Evolutionary conservation across 2,888 invertebrate genomes (phyloP).

Genomic region (Ornithoptera alexandrae): DNA sequence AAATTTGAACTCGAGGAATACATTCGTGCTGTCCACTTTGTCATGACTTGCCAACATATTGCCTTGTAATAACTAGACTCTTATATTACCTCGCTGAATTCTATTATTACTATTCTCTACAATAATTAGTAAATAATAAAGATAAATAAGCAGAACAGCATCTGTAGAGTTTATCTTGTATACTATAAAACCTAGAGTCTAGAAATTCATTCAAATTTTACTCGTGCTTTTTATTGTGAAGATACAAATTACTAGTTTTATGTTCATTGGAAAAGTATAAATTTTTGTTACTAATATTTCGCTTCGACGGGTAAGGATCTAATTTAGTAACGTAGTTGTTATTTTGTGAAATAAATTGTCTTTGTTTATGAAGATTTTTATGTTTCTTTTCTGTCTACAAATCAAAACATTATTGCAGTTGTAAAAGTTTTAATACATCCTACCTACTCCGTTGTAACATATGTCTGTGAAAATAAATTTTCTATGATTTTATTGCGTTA

Average conservation of each 20-base stretch:
- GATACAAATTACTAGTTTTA: constrained; percentile 29
- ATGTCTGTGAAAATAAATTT: constrained; percentile 23
- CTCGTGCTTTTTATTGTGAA: constrained; percentile 8
- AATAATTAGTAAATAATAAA: too few species aligned
- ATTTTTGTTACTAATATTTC: constrained; percentile 19
- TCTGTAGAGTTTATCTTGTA: not conserved
- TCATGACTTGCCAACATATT: too few species aligned
- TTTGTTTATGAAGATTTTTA: constrained; percentile 29
- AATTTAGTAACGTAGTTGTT: constrained; percentile 17
- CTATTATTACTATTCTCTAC: too few species aligned
- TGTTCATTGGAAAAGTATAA: constrained; percentile 33
- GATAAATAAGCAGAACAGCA: not conserved
- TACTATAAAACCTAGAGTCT: not conserved
- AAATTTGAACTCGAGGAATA: too few species aligned
- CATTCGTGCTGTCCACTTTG: too few species aligned
- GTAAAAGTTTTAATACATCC: constrained; percentile 21
- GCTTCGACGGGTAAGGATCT: constrained; percentile 21
- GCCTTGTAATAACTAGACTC: too few species aligned
- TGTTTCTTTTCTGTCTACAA: constrained; percentile 24
- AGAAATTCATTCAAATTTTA: not conserved
- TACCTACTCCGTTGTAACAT: constrained; percentile 23
- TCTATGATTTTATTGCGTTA: constrained; percentile 23
- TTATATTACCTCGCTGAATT: too few species aligned
- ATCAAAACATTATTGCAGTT: constrained; percentile 28
- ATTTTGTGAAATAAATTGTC: constrained; percentile 28